Conservation (phyloP, 2,113 vertebrate genomes). For the Ondatra zibethicus region DNA sequence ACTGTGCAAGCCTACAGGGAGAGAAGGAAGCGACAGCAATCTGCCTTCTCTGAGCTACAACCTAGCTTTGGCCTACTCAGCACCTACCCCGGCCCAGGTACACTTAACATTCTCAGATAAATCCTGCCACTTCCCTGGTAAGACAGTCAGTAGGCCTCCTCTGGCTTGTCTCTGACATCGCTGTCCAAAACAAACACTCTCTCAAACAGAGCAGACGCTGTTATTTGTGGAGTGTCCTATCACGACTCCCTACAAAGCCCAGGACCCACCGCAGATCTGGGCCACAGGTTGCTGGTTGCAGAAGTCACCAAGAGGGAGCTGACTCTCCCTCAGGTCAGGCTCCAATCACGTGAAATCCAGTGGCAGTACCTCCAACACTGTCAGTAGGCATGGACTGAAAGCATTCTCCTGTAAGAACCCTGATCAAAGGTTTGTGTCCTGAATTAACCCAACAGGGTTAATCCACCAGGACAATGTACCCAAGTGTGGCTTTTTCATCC, state of each 20-base stretch:
- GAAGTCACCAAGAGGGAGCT: slow-evolving; percentile 38
- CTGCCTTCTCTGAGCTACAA: background rate
- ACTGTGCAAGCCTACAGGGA: background rate
- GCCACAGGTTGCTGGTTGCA: slow-evolving; percentile 47
- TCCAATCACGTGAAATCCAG: background rate
- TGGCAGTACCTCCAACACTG: background rate
- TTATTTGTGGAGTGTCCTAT: slow-evolving; percentile 44
- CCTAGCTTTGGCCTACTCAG: background rate
- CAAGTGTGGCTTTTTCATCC: background rate
- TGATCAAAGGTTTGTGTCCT: slow-evolving; percentile 71
- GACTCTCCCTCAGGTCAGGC: background rate
- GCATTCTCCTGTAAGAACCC: background rate
- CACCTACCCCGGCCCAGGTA: background rate
- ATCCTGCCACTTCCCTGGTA: background rate
- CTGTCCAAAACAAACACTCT: slow-evolving; percentile 54
- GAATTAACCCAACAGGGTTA: slow-evolving; percentile 53
- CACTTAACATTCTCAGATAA: background rate
- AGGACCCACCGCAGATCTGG: background rate
- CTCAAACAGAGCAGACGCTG: background rate
- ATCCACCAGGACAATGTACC: slow-evolving; percentile 34
- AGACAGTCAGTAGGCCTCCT: background rate
- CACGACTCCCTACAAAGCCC: slow-evolving; percentile 29
- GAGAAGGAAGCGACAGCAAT: background rate
- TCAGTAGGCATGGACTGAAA: background rate
- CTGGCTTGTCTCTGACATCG: background rate